Conservation (phyloP, 2,113 vertebrate species). For the Indicator maculatus region DNA sequence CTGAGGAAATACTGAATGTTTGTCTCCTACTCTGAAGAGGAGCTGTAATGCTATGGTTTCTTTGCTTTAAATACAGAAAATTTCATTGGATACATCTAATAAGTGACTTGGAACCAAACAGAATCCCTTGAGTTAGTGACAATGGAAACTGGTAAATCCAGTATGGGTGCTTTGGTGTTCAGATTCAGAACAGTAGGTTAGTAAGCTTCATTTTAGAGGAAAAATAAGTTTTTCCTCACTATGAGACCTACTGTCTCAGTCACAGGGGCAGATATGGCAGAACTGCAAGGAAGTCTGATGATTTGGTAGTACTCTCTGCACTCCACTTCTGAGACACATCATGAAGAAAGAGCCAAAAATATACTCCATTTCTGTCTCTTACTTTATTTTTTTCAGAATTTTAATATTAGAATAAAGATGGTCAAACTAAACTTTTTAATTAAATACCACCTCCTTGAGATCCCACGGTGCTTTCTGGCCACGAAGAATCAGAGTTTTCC, state of each 20-base stretch:
- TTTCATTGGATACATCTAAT: neutral
- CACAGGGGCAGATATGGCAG: neutral
- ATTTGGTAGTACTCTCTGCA: neutral
- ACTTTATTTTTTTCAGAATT: neutral
- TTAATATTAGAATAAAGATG: neutral
- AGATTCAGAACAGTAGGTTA: neutral
- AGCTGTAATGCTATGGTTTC: neutral
- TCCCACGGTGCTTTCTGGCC: neutral
- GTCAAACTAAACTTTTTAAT: neutral
- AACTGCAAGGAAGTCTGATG: neutral
- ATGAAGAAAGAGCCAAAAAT: neutral
- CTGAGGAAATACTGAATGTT: neutral
- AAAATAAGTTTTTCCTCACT: neutral
- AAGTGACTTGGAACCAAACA: neutral
- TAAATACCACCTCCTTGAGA: neutral
- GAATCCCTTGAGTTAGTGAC: neutral
- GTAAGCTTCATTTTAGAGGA: neutral
- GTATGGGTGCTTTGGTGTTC: neutral
- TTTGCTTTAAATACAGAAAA: neutral
- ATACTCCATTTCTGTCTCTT: neutral
- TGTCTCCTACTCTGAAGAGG: neutral
- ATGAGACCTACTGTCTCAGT: neutral
- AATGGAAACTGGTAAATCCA: neutral
- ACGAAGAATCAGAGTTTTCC: neutral
- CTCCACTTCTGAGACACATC: neutral